Evolutionary conservation across 2,797 vertebrate genomes (phyloP).

Genomic region (Sebastes variabilis): DNA sequence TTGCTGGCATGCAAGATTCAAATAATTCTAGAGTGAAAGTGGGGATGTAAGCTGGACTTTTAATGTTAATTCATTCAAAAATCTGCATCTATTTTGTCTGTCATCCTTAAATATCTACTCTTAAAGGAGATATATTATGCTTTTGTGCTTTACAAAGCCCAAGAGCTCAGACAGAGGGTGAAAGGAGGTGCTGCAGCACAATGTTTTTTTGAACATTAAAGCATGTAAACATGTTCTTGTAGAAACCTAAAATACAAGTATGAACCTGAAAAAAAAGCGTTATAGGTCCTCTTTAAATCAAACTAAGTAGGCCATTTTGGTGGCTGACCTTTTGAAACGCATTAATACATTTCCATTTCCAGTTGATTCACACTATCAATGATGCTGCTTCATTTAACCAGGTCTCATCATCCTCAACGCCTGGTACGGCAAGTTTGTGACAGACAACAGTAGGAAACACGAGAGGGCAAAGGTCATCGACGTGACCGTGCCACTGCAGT

Average conservation of each 20-base stretch:
- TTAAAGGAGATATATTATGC: too few species aligned
- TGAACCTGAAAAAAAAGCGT: too few species aligned
- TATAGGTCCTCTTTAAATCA: not conserved
- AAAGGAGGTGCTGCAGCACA: too few species aligned
- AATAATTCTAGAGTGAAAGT: not conserved
- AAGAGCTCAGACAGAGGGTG: too few species aligned
- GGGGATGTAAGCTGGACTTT: not conserved
- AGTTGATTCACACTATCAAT: not conserved
- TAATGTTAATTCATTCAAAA: not conserved
- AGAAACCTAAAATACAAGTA: too few species aligned
- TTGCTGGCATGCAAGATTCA: not conserved
- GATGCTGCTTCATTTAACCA: conserved; percentile 55
- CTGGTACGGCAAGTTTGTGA: conserved; percentile 99
- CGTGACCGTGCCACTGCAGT: conserved; percentile 96
- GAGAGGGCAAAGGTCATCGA: conserved; percentile 97
- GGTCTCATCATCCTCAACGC: conserved; percentile 96
- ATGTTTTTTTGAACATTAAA: too few species aligned
- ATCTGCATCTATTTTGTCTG: not conserved
- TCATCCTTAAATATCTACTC: not conserved
- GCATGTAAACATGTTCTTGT: too few species aligned
- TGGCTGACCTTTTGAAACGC: not conserved
- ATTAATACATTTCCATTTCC: not conserved
- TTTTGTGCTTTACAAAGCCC: too few species aligned
- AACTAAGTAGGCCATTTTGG: not conserved
- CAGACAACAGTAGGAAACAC: conserved; percentile 91